These are phyloP conservation scores for Zygothrica quintamaculata DNA, from an alignment of 2,888 invertebrate species.

Conservation along the genomic window DNA sequence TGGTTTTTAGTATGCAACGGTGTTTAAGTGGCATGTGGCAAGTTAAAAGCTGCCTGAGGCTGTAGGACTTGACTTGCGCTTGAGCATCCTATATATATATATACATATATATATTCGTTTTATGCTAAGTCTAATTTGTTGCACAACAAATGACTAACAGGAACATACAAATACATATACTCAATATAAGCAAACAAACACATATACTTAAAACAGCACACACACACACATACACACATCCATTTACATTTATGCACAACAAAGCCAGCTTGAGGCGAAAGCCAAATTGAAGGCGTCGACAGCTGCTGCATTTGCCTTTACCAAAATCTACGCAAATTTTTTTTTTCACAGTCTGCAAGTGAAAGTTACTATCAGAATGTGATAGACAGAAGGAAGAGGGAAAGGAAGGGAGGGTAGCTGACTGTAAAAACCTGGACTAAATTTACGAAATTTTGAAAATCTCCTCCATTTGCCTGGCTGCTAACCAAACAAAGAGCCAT, in stretches of 20 bases:
- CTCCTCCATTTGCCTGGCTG: constrained; percentile 23
- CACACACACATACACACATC: neutral
- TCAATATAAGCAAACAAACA: neutral
- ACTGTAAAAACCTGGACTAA: constrained; percentile 29
- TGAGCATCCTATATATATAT: constrained; percentile 3
- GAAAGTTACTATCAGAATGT: constrained; percentile 13
- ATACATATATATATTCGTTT: constrained; percentile 23
- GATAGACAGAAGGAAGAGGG: too few species aligned
- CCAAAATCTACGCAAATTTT: constrained; percentile 4
- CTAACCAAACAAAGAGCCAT: constrained; percentile 49
- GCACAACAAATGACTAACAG: constrained; percentile 24
- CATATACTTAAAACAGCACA: too few species aligned
- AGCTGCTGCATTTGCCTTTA: constrained; percentile 10
- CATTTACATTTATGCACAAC: neutral
- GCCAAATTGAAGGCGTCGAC: constrained; percentile 17
- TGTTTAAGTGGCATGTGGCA: constrained; percentile 11
- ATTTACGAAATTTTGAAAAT: neutral
- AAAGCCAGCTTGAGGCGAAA: constrained; percentile 26
- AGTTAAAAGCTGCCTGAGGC: constrained; percentile 21
- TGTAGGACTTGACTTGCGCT: constrained; percentile 14
- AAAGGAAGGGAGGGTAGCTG: constrained; percentile 12
- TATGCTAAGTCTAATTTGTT: constrained; percentile 46
- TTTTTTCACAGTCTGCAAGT: neutral
- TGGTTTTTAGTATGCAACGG: constrained; percentile 16
- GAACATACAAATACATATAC: constrained; percentile 5